Base-by-base conservation (phyloP, 2,888 invertebrate species). In the Pantelozetes paolii region DNA sequence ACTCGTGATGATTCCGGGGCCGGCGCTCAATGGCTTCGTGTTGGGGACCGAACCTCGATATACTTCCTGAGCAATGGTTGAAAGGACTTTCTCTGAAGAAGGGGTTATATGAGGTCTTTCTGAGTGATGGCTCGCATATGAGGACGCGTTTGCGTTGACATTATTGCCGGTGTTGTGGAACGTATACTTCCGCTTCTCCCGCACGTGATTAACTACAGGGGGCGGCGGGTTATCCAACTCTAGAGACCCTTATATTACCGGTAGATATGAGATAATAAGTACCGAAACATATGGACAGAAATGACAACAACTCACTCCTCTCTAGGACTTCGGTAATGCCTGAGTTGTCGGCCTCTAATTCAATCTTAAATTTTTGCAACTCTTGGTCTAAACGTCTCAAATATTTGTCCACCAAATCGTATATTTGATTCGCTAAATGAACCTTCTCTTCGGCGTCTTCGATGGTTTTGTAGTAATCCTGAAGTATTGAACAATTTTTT, bases 361-460 rank as follows among this genome's bases (percentile, higher is more conserved):
- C 99, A 87, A 96, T 93, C 84, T 98, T 98, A 83, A 99, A 99
- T 83, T 99, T 98, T 79, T 93, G 91, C 71, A 97, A 84, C 82
- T 99, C 99, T 82, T 86, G 86, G 85, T 91, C 93, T 72, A 99
- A 85, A 82, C 92, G 88, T 76, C 94, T 86, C 80, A 94, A 86
- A 84, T 97, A 96, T 81, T 94, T 88, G 81, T 95, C 94, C 73
- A 97, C 94, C 80, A 96, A 85, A 81, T 97, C 96, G 82, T 94
- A 91, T 87, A 96, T 92, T 83, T 93, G 92, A 82, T 90, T 94
- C 18, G 97, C 93, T 78, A 98, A 86, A 77, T 92, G 89, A 32
- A 95, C 93, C 84, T 99, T 99, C 82, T 97, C 96, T 83, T 97
- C 96, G 71, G 96, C 93, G 84, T 96, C 93, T 81, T 94, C 94